Base-by-base conservation (phyloP, 2,888 invertebrate genomes). In the Erynnis tages region DNA sequence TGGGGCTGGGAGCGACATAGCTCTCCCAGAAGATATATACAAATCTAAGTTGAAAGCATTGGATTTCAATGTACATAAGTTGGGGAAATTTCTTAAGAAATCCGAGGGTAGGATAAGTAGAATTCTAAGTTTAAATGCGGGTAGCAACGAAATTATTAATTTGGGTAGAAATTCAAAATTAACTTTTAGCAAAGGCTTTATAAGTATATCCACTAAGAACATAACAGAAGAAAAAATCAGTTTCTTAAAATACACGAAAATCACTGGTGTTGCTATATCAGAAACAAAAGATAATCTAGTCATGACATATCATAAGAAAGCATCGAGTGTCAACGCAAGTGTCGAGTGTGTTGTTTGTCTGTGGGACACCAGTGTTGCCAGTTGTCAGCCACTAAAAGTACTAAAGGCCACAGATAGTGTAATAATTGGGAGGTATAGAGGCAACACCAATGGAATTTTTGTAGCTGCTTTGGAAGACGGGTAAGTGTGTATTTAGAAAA, bases 381-480 rank as follows among this genome's bases (percentile, higher is more conserved):
- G 64, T 16, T 58, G 59, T 1, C 76, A 82, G 19, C 86, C 87
- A 0, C 11, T 78, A 3, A 89, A 85, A 65, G 55, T 80, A 45
- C 62, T 90, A 16, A 70, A 78, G 2, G 76, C 82, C 0, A 75
- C 84, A 53, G 81, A 86, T 40, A 70, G 79, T 65, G 67, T 89
- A 2, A 58, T 58, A 1, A 68, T 79, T 47, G 85, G 80, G 27
- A 65, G 65, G 53, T 79, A 78, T 45, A 72, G 61, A 50, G 88
- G 86, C 0, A 68, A 59, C 29, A 63, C 71, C n/a, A 77, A 82
- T 58, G 89, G 89, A 0, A 59, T 82, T 30, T 76, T 89, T 45
- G 73, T 84, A 1, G 88, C 82, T 21, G 83, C 81, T 21, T 69
- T 89, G 48, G 66, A 74, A 45, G 88, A 90, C 61, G 73, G 87